These are phyloP conservation scores for Malthinus seriepunctatus DNA, from an alignment of 2,888 invertebrate genomes.

Conservation along the genomic window DNA sequence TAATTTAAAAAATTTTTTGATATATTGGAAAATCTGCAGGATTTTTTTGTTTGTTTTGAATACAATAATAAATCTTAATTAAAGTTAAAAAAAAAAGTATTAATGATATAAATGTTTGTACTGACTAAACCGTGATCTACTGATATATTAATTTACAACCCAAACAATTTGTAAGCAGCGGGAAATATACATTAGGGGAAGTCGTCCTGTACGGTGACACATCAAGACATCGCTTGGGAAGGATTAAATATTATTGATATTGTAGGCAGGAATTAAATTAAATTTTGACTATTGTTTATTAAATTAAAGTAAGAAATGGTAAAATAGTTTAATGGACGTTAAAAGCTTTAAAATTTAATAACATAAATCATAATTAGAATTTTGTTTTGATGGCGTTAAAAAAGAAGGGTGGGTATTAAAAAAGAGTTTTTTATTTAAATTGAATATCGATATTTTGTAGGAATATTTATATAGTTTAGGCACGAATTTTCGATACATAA, in stretches of 20 bases:
- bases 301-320: slow-evolving; percentile 44
- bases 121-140: slow-evolving; percentile 4
- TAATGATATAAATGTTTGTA: neutral
- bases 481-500: slow-evolving; percentile 17
- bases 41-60: too few relatives aligned
- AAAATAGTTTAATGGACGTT: slow-evolving; percentile 1
- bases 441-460: slow-evolving; percentile 2
- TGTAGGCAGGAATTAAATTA: slow-evolving; percentile 51
- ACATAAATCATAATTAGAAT: slow-evolving; percentile 6
- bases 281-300: slow-evolving; percentile 49
- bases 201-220: slow-evolving; percentile 43
- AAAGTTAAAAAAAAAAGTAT: neutral
- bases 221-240: slow-evolving; percentile 46
- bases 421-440: neutral
- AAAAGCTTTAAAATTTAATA: slow-evolving; percentile 7
- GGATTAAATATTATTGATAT: slow-evolving; percentile 47
- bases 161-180: slow-evolving; percentile 51
- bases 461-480: slow-evolving; percentile 12
- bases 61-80: too few relatives aligned
- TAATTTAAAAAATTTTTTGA: too few relatives aligned
- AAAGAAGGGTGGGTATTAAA: neutral
- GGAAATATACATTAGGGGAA: slow-evolving; percentile 42
- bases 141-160: slow-evolving; percentile 51
- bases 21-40: too few relatives aligned
- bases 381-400: neutral